Evolutionary conservation across 2,113 vertebrate genomes (phyloP).

Genomic region (Etia nguti): DNA sequence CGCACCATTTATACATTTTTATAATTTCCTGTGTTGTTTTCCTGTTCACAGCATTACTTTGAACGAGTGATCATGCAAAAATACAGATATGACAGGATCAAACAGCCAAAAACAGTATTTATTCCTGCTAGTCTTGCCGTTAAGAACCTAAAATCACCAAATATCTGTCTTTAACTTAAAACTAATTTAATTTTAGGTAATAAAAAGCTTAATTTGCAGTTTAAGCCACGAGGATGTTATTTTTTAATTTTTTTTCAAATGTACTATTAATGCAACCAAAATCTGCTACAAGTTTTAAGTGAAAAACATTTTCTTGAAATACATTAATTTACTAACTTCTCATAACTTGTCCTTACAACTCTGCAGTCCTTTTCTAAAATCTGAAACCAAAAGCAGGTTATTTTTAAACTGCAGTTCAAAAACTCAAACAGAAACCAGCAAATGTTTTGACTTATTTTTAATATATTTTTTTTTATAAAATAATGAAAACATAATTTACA

Average conservation of each 20-base stretch:
- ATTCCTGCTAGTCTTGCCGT: neutral
- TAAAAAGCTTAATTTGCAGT: neutral
- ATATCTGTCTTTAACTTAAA: neutral
- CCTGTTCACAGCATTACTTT: neutral
- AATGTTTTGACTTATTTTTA: conserved; percentile 58
- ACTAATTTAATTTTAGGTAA: too few relatives aligned
- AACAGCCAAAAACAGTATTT: neutral
- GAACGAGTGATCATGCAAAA: neutral
- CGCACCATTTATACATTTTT: neutral
- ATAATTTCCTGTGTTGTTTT: neutral
- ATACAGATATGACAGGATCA: neutral
- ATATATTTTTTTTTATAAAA: conserved; percentile 80
- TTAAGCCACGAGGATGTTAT: neutral
- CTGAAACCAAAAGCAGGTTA: neutral
- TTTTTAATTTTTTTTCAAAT: neutral
- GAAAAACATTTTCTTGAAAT: neutral
- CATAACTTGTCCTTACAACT: neutral
- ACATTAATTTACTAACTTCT: neutral
- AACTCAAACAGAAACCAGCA: neutral
- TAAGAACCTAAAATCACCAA: neutral
- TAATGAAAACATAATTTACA: conserved; percentile 83
- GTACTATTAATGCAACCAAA: neutral
- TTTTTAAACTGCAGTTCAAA: accelerated
- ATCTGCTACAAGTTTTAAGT: neutral
- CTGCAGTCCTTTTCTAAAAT: neutral